phyloP scores from a whole-genome alignment of 2,797 vertebrate genomes.

The Triplophysa yarkandensis region DNA sequence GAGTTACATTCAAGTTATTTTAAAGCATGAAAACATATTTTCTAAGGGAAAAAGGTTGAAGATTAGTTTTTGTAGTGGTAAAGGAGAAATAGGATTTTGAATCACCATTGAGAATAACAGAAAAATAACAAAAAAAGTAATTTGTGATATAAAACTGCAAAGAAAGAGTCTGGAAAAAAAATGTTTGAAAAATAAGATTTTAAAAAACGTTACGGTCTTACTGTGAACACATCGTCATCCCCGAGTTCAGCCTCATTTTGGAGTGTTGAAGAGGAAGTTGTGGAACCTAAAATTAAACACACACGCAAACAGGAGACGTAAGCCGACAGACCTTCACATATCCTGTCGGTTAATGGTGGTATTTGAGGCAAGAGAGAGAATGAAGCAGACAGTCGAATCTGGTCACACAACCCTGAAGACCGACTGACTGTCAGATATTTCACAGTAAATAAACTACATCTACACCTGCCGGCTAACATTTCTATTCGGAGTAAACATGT shows the following conservation, averaged over 20 bases:
- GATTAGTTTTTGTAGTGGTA: too few relatives aligned
- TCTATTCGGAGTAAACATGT: not conserved
- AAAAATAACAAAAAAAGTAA: too few relatives aligned
- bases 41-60: too few relatives aligned
- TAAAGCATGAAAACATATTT: too few relatives aligned
- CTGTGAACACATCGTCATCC: conserved; percentile 97
- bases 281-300: conserved; percentile 82
- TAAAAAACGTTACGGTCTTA: conserved; percentile 71
- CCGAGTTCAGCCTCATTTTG: conserved; percentile 97
- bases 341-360: conserved; percentile 51
- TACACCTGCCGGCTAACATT: not conserved
- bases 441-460: conserved; percentile 24
- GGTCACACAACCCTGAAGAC: conserved; percentile 42
- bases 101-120: too few relatives aligned
- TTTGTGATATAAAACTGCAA: too few relatives aligned
- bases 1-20: too few relatives aligned
- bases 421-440: conserved; percentile 34
- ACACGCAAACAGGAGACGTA: conserved; percentile 44
- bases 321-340: conserved; percentile 51
- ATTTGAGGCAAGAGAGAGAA: conserved; percentile 19
- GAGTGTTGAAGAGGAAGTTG: conserved; percentile 95
- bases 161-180: too few relatives aligned
- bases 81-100: too few relatives aligned
- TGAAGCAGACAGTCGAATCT: conserved; percentile 21
- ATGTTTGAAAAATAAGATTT: too few relatives aligned